Conservation (phyloP, 2,888 invertebrate genomes). For the Chromoteleia sp. region DNA sequence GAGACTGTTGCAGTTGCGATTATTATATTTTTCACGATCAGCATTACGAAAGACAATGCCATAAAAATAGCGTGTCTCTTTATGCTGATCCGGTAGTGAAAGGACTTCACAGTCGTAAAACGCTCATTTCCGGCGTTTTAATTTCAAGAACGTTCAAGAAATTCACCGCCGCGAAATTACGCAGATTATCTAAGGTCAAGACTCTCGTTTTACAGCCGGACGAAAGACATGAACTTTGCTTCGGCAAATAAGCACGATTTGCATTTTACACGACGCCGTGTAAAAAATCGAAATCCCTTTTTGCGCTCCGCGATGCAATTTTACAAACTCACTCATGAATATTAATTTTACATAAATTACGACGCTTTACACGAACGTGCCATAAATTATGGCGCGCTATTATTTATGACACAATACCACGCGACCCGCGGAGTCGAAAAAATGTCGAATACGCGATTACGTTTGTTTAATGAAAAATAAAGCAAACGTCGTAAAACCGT, state of each 20-base stretch:
- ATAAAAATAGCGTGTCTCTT: constrained; percentile 28
- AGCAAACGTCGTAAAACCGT: constrained; percentile 22
- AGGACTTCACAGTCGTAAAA: constrained; percentile 35
- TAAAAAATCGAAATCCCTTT: constrained; percentile 19
- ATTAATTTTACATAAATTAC: constrained; percentile 50
- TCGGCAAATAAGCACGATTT: constrained; percentile 12
- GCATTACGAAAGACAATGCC: constrained; percentile 39
- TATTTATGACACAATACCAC: constrained; percentile 19
- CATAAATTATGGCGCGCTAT: constrained; percentile 32
- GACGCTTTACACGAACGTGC: constrained; percentile 31
- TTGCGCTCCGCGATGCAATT: constrained; percentile 7
- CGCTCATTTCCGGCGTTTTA: constrained; percentile 54
- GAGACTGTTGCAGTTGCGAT: too few species aligned
- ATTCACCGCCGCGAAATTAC: constrained; percentile 30
- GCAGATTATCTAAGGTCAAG: constrained; percentile 49
- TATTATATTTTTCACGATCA: constrained; percentile 10
- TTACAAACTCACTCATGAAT: constrained; percentile 35
- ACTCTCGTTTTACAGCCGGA: constrained; percentile 33
- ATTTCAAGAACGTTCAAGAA: constrained; percentile 47
- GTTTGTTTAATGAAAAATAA: background rate
- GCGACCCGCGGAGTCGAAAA: background rate
- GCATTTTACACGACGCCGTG: constrained; percentile 24
- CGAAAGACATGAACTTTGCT: constrained; percentile 23
- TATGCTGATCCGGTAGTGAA: constrained; percentile 51
- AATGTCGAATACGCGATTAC: constrained; percentile 12